Base-by-base conservation (phyloP, 2,113 vertebrate genomes). In the Shinisaurus crocodilurus region DNA sequence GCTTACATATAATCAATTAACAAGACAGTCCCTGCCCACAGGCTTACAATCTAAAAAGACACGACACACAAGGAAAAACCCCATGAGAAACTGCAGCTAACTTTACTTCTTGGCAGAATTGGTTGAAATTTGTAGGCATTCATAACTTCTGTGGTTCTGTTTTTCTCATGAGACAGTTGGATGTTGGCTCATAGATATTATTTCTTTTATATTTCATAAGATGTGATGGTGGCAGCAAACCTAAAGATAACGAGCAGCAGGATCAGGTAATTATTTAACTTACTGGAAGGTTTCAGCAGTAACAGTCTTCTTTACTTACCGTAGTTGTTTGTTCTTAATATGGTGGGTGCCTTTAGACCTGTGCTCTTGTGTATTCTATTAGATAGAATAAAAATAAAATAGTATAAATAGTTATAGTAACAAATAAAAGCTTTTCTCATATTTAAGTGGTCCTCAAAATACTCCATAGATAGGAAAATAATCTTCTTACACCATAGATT, bases 201-300 rank as follows among this genome's bases (percentile, higher is more conserved):
- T 57, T 57, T 57, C 34, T 18, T 60, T 89, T 82, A 1, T 23
- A 34, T 85, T 90, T 65, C 37, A 43, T 34, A 80, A 90, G 74
- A 75, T 75, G 67, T 76, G 60, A 89, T 60, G 29, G 40, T 29
- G 29, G 43, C 40, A 79, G 8, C 13, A 76, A 86, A 20, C 69
- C 74, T 43, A 48, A 79, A 69, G 40, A n/a, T 32, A 16, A 54
- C 67, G 7, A 86, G 10, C 23, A 69, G 63, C 3, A 32, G n/a
- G 50, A 60, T 18, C 34, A 86, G 75, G 89, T 90, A 79, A 86
- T 16, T 79, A 65, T 43, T 48, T 76, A 37, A 76, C n/a, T 69
- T 70, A 72, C 27, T 12, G 20, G 45, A 80, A 86, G 34, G 34
- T 77, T 77, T 89, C 50, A 40, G 25, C 27, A 43, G 50, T 43